Evolutionary conservation across 2,888 invertebrate species (phyloP), one percentile per base, ranked within the genome.

Genomic region (Eupithecia tripunctaria): DNA sequence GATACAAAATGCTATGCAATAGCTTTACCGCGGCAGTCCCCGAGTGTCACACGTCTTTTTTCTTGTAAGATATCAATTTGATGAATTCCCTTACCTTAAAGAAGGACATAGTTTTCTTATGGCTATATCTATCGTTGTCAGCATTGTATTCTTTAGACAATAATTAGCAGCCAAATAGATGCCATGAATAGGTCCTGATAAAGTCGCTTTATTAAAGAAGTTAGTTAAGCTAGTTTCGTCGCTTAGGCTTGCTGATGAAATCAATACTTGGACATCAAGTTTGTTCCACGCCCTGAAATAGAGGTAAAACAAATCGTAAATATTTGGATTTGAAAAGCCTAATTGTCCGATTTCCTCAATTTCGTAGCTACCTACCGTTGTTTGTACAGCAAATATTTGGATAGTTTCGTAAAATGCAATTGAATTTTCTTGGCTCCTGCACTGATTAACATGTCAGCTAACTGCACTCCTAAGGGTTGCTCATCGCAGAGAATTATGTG

Each of bases 401-500:
- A 71, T 21, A 75, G 59, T 2, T 74, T 71, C 6, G 78, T 43
- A 47, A 78, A 76, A 69, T 86, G 82, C 1, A 89, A 12, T 21
- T 80, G 72, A 12, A 89, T 68, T 60, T 84, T 87, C 56, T 67
- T 87, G 2, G 86, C 88, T 1, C 90, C 90, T 27, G 85, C 82
- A 25, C 74, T 75, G 1, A 89, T 78, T 2, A 91, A 77, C 72
- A 78, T 82, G 6, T 88, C 84, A 5, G 84, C 84, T 21, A 88
- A 68, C 47, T 84, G 82, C 12, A 85, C 41, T 15, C 86, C 85
- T 15, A 85, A 74, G 0, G 75, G 66, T 38, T 84, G 81, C 6
- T 82, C 79, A 27, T 88, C 86, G 62, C 84, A 81, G 18, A 90
- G 15, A n/a, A 91, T 70, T 0, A 89, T 36, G 8, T 88, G 87